phyloP scores from a whole-genome alignment of 1,140 invertebrate species.

The Zaprionus tsacasi region DNA sequence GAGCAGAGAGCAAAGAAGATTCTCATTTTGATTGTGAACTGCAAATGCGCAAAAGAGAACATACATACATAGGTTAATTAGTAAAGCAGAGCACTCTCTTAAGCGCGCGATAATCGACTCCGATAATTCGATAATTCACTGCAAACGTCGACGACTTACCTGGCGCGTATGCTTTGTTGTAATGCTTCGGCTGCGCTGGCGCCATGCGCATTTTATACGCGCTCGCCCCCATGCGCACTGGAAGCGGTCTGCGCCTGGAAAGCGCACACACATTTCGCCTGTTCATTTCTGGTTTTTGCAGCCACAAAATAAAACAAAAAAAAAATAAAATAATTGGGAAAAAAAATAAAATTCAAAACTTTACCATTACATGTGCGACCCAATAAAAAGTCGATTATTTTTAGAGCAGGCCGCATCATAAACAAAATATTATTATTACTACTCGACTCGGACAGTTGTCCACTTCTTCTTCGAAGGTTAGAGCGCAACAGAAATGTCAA shows the following conservation, averaged over 20 bases:
- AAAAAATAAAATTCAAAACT: background rate
- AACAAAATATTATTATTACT: slow-evolving; percentile 61
- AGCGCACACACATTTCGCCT: slow-evolving; percentile 60
- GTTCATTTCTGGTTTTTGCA: slow-evolving; percentile 67
- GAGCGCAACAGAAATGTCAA: slow-evolving; percentile 73
- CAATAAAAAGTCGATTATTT: slow-evolving; percentile 61
- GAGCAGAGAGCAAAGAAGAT: slow-evolving; percentile 80
- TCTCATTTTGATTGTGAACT: slow-evolving; percentile 69
- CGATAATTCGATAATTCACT: background rate
- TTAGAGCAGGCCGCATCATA: slow-evolving; percentile 42
- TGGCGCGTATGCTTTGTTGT: slow-evolving; percentile 71
- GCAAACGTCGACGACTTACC: slow-evolving; percentile 66
- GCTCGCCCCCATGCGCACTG: slow-evolving; percentile 42
- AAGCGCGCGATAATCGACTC: too few relatives aligned
- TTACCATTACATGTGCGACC: slow-evolving; percentile 41
- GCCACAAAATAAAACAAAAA: slow-evolving; percentile 9
- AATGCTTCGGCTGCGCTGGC: slow-evolving; percentile 74
- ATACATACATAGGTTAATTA: background rate
- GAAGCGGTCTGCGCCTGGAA: slow-evolving; percentile 65
- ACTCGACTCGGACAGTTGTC: slow-evolving; percentile 63
- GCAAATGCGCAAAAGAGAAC: slow-evolving; percentile 23
- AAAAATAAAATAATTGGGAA: slow-evolving; percentile 12
- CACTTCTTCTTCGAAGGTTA: slow-evolving; percentile 72
- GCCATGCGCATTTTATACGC: slow-evolving; percentile 74
- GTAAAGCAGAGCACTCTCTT: background rate